These are phyloP conservation scores for Rhimphoctona megacephalus DNA, from an alignment of 2,888 invertebrate species.

Conservation along the genomic window DNA sequence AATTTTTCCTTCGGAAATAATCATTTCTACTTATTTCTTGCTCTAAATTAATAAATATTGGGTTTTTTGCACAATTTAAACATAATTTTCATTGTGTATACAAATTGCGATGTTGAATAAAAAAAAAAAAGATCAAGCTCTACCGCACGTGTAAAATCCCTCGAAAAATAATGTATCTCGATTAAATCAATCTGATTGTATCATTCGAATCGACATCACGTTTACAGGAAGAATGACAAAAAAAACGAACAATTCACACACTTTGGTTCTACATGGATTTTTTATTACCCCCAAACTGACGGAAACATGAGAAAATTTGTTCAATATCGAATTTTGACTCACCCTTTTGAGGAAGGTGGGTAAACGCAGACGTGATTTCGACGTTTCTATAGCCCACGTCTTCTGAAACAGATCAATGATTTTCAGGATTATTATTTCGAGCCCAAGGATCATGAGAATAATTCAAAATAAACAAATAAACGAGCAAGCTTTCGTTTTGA, in stretches of 20 bases:
- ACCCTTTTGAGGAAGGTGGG: constrained; percentile 82
- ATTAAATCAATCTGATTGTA: neutral
- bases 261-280: too few species aligned
- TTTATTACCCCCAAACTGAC: too few species aligned
- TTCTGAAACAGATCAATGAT: constrained; percentile 84
- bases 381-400: constrained; percentile 86
- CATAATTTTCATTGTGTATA: neutral
- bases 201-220: neutral
- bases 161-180: neutral
- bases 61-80: neutral
- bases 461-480: neutral
- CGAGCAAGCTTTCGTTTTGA: neutral
- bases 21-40: neutral
- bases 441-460: too few species aligned
- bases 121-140: neutral
- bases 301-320: neutral
- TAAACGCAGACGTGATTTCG: constrained; percentile 85
- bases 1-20: neutral
- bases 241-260: neutral
- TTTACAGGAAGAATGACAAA: neutral
- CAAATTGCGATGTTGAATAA: neutral
- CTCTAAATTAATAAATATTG: neutral
- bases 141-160: constrained; percentile 5
- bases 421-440: constrained; percentile 29
- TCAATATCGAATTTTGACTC: constrained; percentile 10